Evolutionary conservation across 1,140 invertebrate genomes (phyloP).

Genomic region (Mylabris phalerata): DNA sequence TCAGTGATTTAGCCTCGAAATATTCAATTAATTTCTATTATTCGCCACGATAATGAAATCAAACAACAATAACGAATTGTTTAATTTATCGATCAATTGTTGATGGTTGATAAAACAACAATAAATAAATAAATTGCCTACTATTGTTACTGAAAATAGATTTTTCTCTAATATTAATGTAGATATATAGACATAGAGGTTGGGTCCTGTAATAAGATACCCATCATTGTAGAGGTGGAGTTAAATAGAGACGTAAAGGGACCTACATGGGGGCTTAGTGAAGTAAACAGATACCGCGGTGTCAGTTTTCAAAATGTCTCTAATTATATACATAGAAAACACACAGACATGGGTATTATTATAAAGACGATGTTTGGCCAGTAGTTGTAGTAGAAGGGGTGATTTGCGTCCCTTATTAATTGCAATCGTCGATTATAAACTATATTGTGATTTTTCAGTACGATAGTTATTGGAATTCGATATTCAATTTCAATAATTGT

Average conservation of each 20-base stretch:
- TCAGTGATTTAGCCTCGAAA: too few species aligned
- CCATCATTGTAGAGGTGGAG: slow-evolving; percentile 7
- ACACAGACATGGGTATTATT: too few species aligned
- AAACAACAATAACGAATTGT: too few species aligned
- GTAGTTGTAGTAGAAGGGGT: too few species aligned
- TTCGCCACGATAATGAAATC: too few species aligned
- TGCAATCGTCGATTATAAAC: too few species aligned
- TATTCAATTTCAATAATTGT: not conserved
- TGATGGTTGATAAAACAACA: too few species aligned
- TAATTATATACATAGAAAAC: slow-evolving; percentile 27
- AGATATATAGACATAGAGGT: slow-evolving; percentile 18
- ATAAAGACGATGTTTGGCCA: too few species aligned
- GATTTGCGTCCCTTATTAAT: too few species aligned
- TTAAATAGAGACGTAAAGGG: slow-evolving; percentile 10
- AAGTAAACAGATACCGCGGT: slow-evolving; percentile 28
- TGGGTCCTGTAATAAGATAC: slow-evolving; percentile 19
- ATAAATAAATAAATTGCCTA: not conserved
- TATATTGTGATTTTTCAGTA: not conserved
- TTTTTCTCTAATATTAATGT: slow-evolving; percentile 3
- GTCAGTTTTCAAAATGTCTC: slow-evolving; percentile 32
- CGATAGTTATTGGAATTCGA: not conserved
- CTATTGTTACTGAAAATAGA: not conserved
- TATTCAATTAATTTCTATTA: too few species aligned
- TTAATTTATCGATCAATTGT: not conserved
- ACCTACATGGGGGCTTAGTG: slow-evolving; percentile 13